Conservation (phyloP, 2,888 invertebrate genomes). For the Sialis lutaria region DNA sequence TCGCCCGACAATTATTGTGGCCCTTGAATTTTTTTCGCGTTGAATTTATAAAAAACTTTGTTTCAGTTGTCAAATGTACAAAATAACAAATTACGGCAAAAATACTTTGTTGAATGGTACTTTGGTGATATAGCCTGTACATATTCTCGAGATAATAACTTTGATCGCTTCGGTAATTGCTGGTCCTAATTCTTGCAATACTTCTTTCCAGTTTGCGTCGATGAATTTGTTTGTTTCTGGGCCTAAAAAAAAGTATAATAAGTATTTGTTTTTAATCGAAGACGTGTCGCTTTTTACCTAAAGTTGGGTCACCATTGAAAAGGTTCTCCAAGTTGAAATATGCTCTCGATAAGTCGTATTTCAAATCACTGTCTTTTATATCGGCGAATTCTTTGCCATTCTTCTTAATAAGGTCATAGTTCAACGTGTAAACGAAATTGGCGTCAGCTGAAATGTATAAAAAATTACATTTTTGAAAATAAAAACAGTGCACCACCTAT, state of each 20-base stretch:
- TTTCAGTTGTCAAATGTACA: too few relatives aligned
- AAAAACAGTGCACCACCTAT: too few relatives aligned
- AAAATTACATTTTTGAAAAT: conserved; percentile 7
- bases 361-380: conserved; percentile 6
- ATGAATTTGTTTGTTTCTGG: conserved; percentile 24
- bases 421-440: conserved; percentile 5
- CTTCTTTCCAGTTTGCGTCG: conserved; percentile 25
- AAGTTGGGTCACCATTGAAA: conserved; percentile 17
- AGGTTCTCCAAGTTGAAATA: conserved; percentile 12
- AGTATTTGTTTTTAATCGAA: neutral
- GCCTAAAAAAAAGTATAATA: conserved; percentile 16
- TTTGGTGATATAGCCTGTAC: too few relatives aligned
- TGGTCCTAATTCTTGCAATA: conserved; percentile 20
- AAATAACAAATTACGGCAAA: too few relatives aligned
- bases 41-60: too few relatives aligned
- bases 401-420: conserved; percentile 7
- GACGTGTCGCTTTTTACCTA: conserved; percentile 12
- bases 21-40: too few relatives aligned
- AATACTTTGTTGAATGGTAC: too few relatives aligned
- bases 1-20: too few relatives aligned
- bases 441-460: conserved; percentile 6
- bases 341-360: conserved; percentile 7
- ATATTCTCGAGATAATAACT: neutral
- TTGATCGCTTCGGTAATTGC: conserved; percentile 11
- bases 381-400: conserved; percentile 8